These are phyloP conservation scores for Crotalus adamanteus DNA, from an alignment of 2,797 vertebrate genomes.

Conservation along the genomic window DNA sequence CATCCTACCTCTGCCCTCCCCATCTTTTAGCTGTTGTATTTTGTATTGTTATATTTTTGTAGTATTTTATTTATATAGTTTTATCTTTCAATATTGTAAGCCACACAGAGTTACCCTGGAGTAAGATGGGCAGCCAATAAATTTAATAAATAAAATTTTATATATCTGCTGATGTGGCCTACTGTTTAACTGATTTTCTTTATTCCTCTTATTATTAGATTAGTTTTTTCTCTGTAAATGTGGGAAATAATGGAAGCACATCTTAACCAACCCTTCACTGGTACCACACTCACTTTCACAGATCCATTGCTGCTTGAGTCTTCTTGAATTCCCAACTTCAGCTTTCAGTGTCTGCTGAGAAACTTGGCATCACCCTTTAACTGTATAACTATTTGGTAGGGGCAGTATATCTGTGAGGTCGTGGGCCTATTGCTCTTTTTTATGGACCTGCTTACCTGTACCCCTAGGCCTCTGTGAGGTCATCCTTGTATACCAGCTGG, in stretches of 20 bases:
- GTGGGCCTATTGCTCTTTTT: not conserved
- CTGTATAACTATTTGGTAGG: slow-evolving; percentile 3
- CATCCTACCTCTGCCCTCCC: not conserved
- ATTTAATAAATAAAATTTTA: not conserved
- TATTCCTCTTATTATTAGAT: not conserved
- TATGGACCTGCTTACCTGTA: not conserved
- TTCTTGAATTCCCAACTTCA: not conserved
- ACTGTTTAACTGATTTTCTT: not conserved
- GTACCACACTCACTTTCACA: not conserved
- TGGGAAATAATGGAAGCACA: not conserved
- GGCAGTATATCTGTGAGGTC: slow-evolving; percentile 21
- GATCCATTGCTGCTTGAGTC: not conserved
- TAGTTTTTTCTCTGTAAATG: not conserved
- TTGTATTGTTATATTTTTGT: not conserved
- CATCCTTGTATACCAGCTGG: not conserved
- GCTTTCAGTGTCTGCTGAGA: not conserved
- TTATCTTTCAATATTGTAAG: not conserved
- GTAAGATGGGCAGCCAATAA: not conserved
- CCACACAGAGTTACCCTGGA: not conserved
- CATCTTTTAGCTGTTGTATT: not conserved
- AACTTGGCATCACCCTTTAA: not conserved
- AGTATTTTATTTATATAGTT: not conserved
- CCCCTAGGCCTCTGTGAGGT: slow-evolving; percentile 15
- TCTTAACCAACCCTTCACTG: not conserved
- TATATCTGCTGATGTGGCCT: not conserved